A percentile compares a stretch with the other conserved stretches of the same genome.
These are phyloP conservation scores for Philhelius pedissequus DNA, from an alignment of 2,888 invertebrate genomes.

Conservation along the genomic window DNA sequence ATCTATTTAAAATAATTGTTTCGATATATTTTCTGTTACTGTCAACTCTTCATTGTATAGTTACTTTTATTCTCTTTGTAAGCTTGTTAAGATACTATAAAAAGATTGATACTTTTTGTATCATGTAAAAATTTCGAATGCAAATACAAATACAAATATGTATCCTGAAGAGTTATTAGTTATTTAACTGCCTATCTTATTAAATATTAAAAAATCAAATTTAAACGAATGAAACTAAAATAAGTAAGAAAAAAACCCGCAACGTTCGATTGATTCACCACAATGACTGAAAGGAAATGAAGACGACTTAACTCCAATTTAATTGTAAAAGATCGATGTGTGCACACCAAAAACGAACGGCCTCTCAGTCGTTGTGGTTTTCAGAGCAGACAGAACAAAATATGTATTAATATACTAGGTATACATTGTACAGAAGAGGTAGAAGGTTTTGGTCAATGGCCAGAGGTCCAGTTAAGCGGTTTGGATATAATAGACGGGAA, in stretches of 20 bases:
- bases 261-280: background rate
- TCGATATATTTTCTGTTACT: too few species aligned
- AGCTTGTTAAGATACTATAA: too few species aligned
- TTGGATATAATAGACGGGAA: constrained; percentile 16
- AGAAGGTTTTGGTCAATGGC: constrained; percentile 57
- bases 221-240: too few species aligned
- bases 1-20: too few species aligned
- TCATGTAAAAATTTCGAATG: too few species aligned
- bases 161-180: too few species aligned
- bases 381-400: constrained; percentile 7
- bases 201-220: background rate
- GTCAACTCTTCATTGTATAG: too few species aligned
- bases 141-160: too few species aligned
- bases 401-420: background rate
- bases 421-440: background rate
- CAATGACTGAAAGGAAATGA: background rate
- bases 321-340: constrained; percentile 53
- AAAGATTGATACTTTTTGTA: too few species aligned
- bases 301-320: constrained; percentile 14
- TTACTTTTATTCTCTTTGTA: too few species aligned
- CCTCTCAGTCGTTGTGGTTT: background rate
- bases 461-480: constrained; percentile 22
- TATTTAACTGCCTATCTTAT: too few species aligned
- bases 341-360: constrained; percentile 39
- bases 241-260: background rate